phyloP scores from a whole-genome alignment of 2,888 invertebrate genomes.

The Tachina fera region DNA sequence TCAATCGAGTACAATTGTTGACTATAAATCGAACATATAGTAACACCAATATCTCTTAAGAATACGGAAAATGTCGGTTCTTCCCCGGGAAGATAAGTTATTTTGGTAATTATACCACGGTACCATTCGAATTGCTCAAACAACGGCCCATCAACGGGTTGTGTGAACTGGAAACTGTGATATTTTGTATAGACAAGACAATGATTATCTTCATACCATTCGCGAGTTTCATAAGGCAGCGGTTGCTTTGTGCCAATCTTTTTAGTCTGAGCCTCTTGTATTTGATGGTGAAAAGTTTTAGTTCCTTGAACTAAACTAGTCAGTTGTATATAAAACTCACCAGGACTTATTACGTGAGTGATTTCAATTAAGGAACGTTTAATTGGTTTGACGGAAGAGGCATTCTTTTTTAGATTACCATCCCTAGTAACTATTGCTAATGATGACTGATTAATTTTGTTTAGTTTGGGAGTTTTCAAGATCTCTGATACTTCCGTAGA shows the following conservation, averaged over 20 bases:
- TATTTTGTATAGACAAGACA: slow-evolving; percentile 84
- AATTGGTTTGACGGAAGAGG: slow-evolving; percentile 15
- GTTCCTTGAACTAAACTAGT: slow-evolving; percentile 83
- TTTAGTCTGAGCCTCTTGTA: slow-evolving; percentile 82
- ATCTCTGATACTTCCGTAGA: slow-evolving; percentile 67
- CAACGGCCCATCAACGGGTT: neutral
- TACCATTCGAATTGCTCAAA: slow-evolving; percentile 84
- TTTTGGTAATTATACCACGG: slow-evolving; percentile 83
- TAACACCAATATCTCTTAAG: slow-evolving; percentile 87
- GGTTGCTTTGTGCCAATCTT: slow-evolving; percentile 49
- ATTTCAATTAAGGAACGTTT: slow-evolving; percentile 81
- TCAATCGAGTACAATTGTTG: slow-evolving; percentile 84
- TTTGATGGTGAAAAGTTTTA: slow-evolving; percentile 83
- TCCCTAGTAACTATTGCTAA: neutral
- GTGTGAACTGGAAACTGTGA: slow-evolving; percentile 75
- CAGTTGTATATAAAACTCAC: slow-evolving; percentile 86
- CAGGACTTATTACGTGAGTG: slow-evolving; percentile 84
- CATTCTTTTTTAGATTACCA: neutral
- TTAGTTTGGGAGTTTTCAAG: slow-evolving; percentile 51
- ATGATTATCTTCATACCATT: slow-evolving; percentile 84
- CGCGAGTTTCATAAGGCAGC: slow-evolving; percentile 50
- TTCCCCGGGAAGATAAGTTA: slow-evolving; percentile 74
- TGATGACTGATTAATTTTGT: neutral
- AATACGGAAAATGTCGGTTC: slow-evolving; percentile 83
- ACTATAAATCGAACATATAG: slow-evolving; percentile 83